Evolutionary conservation across 2,888 invertebrate species (phyloP).

Genomic region (Eledone cirrhosa): DNA sequence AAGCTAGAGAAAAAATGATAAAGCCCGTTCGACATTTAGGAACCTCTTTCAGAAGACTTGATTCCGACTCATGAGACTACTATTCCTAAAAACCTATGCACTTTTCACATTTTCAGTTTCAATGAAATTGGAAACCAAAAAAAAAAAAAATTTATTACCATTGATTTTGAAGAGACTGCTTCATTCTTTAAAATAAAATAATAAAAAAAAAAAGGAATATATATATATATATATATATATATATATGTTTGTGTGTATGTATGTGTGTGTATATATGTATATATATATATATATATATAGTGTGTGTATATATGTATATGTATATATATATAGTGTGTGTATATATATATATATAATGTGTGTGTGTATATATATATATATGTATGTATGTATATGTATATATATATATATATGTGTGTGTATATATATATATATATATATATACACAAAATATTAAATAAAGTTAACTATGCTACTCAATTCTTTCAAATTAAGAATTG

Average conservation of each 20-base stretch:
- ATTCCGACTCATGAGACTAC: conserved; percentile 51
- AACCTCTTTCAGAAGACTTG: conserved; percentile 58
- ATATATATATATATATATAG: no score
- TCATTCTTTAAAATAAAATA: neutral
- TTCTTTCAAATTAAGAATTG: no score
- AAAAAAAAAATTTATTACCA: neutral
- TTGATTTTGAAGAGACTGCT: neutral
- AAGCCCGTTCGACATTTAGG: conserved; percentile 64
- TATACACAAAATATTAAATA: no score
- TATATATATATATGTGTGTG: neutral
- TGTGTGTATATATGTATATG: no score
- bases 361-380: neutral
- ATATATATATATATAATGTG: neutral
- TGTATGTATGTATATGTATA: neutral
- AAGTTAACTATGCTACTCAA: no score
- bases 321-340: no score
- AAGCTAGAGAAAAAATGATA: conserved; percentile 65
- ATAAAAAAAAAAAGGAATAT: no score
- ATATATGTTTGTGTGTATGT: no score
- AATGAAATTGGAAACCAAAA: conserved; percentile 26
- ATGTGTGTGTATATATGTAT: no score
- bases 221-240: no score
- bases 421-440: neutral
- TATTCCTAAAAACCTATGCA: neutral
- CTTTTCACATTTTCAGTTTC: conserved; percentile 26